Evolutionary conservation across 2,797 vertebrate genomes (phyloP).

Genomic region (Meriones psammophilus): DNA sequence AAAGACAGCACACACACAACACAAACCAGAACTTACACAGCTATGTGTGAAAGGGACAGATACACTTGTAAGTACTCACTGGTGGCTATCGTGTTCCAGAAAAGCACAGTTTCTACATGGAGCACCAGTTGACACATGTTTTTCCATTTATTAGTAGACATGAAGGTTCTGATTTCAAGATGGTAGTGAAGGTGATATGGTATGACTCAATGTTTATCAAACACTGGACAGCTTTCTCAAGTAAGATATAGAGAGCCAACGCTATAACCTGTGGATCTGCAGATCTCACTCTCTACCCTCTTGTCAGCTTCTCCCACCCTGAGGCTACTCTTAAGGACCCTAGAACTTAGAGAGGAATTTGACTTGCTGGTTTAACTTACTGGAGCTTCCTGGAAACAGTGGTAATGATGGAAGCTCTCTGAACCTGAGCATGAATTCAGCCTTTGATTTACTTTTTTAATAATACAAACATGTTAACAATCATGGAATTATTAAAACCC

Average conservation of each 20-base stretch:
- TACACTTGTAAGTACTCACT: background rate
- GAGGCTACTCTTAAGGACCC: background rate
- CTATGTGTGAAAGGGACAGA: background rate
- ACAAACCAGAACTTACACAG: conserved; percentile 26
- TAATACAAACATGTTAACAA: conserved; percentile 45
- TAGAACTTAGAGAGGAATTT: background rate
- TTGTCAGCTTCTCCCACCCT: no score
- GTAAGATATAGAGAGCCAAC: background rate
- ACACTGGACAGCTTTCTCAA: conserved; percentile 31
- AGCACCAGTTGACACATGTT: background rate
- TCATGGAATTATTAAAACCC: background rate
- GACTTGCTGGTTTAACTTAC: conserved; percentile 18
- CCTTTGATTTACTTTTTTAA: conserved; percentile 40
- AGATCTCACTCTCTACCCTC: background rate
- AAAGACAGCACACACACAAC: conserved; percentile 50
- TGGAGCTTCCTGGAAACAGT: conserved; percentile 8
- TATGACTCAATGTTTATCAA: conserved; percentile 38
- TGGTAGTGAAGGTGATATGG: background rate
- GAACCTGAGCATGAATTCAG: conserved; percentile 5
- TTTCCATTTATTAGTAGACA: background rate
- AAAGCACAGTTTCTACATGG: conserved; percentile 22
- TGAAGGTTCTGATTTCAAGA: background rate
- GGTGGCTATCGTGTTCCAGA: conserved; percentile 29
- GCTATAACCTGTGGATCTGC: background rate
- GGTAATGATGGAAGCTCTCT: conserved; percentile 20